Percentiles rank a stretch among this genome's conserved stretches.
These are phyloP conservation scores for Hippasteria phrygiana DNA, from an alignment of 53 echinoderm and acorn worm genomes.

Conservation along the genomic window DNA sequence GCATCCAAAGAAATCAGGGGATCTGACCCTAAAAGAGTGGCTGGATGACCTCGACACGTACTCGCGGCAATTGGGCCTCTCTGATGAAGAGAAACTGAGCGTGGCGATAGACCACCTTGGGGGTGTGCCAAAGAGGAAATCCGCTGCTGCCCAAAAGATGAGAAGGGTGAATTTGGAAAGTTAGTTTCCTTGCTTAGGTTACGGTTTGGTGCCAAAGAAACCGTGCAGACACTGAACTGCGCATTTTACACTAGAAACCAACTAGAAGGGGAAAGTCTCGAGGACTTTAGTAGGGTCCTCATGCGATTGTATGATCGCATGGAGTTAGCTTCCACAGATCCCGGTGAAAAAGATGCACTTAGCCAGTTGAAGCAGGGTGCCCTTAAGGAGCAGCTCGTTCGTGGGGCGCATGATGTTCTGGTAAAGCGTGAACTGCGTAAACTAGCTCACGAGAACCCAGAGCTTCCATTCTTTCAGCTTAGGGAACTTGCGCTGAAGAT, in stretches of 20 bases:
- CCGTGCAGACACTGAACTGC: conserved; percentile 4
- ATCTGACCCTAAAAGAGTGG: conserved; percentile 22
- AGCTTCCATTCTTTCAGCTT: not conserved
- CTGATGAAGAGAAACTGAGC: not conserved
- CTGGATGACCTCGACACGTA: not conserved
- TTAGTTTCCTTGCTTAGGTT: too few relatives aligned
- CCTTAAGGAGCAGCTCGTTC: not conserved
- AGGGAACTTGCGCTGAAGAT: not conserved
- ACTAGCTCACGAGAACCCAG: not conserved
- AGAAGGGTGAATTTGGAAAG: too few relatives aligned
- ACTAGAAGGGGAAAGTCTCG: conserved; percentile 1
- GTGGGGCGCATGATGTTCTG: not conserved
- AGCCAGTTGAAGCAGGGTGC: not conserved
- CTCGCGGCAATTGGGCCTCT: not conserved
- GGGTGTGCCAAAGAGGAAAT: conserved; percentile 11
- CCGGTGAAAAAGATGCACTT: not conserved
- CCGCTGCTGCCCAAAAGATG: conserved; percentile 3
- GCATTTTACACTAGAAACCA: conserved; percentile 1
- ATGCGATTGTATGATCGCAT: conserved; percentile 23
- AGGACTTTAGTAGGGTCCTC: conserved; percentile 1
- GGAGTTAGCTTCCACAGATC: conserved; percentile 1
- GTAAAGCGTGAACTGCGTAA: not conserved
- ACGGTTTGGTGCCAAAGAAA: conserved; percentile 11
- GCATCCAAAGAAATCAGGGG: not conserved
- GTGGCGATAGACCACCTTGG: conserved; percentile 4